Conservation (phyloP, 2,113 vertebrate species). For the Beaufortia kweichowensis region DNA sequence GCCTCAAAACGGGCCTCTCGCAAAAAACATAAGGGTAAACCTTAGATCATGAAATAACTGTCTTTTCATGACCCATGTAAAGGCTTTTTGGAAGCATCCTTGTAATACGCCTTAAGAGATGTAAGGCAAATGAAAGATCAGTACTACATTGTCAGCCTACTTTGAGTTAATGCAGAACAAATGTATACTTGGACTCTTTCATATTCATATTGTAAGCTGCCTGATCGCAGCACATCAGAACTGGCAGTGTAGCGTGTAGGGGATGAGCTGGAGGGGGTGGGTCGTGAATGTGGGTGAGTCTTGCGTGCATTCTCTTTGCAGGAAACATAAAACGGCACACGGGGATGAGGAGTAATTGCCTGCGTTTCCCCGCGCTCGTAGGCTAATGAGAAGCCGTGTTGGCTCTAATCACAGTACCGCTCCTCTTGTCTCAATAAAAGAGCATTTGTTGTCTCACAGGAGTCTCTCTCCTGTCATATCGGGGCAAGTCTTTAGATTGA, state of each 20-base stretch:
- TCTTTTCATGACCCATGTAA: slow-evolving; percentile 54
- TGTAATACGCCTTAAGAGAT: slow-evolving; percentile 48
- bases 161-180: slow-evolving; percentile 70
- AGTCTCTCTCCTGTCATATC: slow-evolving; percentile 49
- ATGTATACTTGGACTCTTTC: slow-evolving; percentile 64
- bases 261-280: slow-evolving; percentile 36
- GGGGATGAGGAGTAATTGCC: slow-evolving; percentile 77
- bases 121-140: slow-evolving; percentile 53
- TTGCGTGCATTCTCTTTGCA: slow-evolving; percentile 74
- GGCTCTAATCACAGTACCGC: slow-evolving; percentile 78
- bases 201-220: slow-evolving; percentile 76
- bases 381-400: slow-evolving; percentile 86
- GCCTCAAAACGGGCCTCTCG: slow-evolving; percentile 26
- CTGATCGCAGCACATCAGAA: slow-evolving; percentile 74
- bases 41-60: slow-evolving; percentile 52
- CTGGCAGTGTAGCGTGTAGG: slow-evolving; percentile 66
- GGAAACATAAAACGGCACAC: slow-evolving; percentile 86
- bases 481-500: slow-evolving; percentile 47
- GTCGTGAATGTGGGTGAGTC: neutral
- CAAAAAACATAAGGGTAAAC: slow-evolving; percentile 35
- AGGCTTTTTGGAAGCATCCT: slow-evolving; percentile 52
- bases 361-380: slow-evolving; percentile 78
- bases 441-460: slow-evolving; percentile 48
- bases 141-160: slow-evolving; percentile 44
- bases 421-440: slow-evolving; percentile 61